phyloP scores from a whole-genome alignment of 1,140 invertebrate species.

The Drosophila suzukii region DNA sequence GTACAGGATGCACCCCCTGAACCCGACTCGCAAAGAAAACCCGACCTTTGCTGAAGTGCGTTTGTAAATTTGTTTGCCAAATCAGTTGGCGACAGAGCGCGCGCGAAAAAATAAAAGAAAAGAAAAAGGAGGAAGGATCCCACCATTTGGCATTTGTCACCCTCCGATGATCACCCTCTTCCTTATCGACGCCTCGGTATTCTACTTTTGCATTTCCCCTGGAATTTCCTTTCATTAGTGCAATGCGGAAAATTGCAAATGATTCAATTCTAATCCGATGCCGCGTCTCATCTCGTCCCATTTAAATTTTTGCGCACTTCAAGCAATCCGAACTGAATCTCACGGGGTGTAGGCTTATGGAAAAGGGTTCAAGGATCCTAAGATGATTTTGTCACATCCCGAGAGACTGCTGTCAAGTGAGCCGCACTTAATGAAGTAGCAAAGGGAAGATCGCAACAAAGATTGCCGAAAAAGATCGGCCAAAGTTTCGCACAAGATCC shows the following conservation, averaged over 20 bases:
- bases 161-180: slow-evolving; percentile 18
- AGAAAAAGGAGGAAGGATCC: slow-evolving; percentile 13
- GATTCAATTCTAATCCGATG: slow-evolving; percentile 69
- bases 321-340: slow-evolving; percentile 45
- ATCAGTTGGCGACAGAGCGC: slow-evolving; percentile 52
- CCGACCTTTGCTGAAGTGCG: slow-evolving; percentile 30
- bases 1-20: slow-evolving; percentile 10
- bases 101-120: slow-evolving; percentile 8
- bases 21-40: not conserved
- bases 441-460: slow-evolving; percentile 26
- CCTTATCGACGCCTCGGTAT: slow-evolving; percentile 1
- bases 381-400: slow-evolving; percentile 44
- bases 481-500: slow-evolving; percentile 20
- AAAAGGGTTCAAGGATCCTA: slow-evolving; percentile 1
- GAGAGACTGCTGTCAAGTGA: slow-evolving; percentile 65
- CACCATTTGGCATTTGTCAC: slow-evolving; percentile 40
- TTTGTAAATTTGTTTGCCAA: slow-evolving; percentile 69
- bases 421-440: slow-evolving; percentile 77
- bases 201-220: slow-evolving; percentile 10
- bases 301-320: slow-evolving; percentile 72
- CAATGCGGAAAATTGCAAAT: slow-evolving; percentile 80
- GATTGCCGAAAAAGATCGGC: slow-evolving; percentile 18
- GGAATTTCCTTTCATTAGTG: slow-evolving; percentile 51
- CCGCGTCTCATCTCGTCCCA: slow-evolving; percentile 15
- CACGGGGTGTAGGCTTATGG: slow-evolving; percentile 20